Evolutionary conservation across 2,113 vertebrate genomes (phyloP).

Genomic region (Pelobates fuscus): DNA sequence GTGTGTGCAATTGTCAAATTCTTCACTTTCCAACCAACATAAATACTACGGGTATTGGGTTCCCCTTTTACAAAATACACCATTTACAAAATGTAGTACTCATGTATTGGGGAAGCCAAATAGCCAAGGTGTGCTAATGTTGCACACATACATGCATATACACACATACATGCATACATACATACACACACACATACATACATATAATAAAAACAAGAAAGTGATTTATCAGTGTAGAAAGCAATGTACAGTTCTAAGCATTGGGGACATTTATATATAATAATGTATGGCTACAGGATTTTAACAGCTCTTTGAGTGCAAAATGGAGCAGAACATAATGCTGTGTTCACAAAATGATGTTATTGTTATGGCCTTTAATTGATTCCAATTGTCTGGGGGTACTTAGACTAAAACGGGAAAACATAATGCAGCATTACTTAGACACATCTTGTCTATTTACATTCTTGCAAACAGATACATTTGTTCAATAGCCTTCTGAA

Average conservation of each 20-base stretch:
- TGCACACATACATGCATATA: no score
- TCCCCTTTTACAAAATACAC: no score
- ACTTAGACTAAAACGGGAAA: conserved; percentile 20
- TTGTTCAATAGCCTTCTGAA: conserved; percentile 36
- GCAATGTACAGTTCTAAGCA: conserved; percentile 20
- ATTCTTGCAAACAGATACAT: conserved; percentile 21
- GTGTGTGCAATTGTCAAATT: no score
- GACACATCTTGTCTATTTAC: conserved; percentile 25
- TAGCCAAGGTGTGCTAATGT: no score
- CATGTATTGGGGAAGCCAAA: no score
- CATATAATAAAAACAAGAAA: no score
- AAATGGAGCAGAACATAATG: conserved; percentile 46
- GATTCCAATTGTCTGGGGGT: conserved; percentile 37
- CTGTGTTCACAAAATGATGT: conserved; percentile 45
- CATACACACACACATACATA: no score
- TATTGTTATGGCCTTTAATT: conserved; percentile 45
- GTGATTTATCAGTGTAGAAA: no score
- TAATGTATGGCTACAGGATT: conserved; percentile 37
- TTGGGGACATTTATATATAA: conserved; percentile 40
- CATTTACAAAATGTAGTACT: no score
- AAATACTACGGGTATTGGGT: no score
- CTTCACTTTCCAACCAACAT: no score
- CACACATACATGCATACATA: no score
- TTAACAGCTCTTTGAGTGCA: conserved; percentile 44
- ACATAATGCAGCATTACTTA: not conserved